phyloP scores from a whole-genome alignment of 37 sponge, comb jelly and placozoan genomes.

The Haliclona indistincta region DNA sequence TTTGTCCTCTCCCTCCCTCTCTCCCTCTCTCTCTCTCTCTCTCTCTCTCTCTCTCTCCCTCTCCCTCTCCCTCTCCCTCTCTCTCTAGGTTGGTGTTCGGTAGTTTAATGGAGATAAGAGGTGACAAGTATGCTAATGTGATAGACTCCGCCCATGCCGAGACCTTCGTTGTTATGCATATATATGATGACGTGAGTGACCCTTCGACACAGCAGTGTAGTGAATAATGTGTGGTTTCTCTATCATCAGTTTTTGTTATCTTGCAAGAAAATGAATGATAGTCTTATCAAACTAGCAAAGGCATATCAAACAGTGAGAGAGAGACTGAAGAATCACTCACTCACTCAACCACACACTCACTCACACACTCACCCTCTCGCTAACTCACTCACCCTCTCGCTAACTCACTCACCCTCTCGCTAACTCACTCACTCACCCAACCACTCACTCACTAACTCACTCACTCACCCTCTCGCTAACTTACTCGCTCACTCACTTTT shows the following conservation, averaged over 20 bases:
- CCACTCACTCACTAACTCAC: no score
- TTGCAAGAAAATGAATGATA: constrained; percentile 49
- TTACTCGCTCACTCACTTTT: not conserved
- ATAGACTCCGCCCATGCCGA: constrained; percentile 64
- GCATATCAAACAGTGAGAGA: constrained; percentile 48
- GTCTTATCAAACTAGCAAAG: constrained; percentile 54
- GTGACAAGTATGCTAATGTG: constrained; percentile 61
- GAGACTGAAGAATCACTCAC: no score
- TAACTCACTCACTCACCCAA: no score
- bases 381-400: no score
- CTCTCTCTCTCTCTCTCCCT: constrained; percentile 26
- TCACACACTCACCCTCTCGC: no score
- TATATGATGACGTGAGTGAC: constrained; percentile 66
- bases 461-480: no score
- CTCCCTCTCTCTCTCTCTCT: not conserved
- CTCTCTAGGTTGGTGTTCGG: constrained; percentile 59
- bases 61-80: constrained; percentile 12
- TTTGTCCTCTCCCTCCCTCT: not conserved
- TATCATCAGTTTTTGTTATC: no score
- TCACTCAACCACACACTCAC: no score
- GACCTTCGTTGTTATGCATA: constrained; percentile 69
- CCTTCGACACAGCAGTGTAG: no score
- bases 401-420: no score
- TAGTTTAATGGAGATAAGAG: constrained; percentile 53
- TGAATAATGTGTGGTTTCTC: no score